A percentile compares a stretch with the other conserved stretches of the same genome.
Evolutionary conservation across 2,113 vertebrate species (phyloP).

Genomic region (Tetraodon nigroviridis): DNA sequence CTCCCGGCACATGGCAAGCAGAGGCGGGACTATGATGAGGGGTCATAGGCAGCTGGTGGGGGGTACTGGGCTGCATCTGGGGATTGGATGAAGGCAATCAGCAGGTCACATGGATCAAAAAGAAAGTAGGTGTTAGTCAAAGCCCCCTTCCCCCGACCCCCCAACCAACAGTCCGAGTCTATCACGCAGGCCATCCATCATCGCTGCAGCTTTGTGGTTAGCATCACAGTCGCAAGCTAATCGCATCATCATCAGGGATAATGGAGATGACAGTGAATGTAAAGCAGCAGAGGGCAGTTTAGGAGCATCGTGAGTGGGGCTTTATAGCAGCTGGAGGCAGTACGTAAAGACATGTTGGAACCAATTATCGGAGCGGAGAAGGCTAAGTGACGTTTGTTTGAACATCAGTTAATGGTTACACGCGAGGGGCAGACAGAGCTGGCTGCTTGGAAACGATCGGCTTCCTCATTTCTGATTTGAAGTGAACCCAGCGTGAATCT

Average conservation of each 20-base stretch:
- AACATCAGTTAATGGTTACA: constrained; percentile 48
- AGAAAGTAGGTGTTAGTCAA: constrained; percentile 57
- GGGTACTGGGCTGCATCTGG: constrained; percentile 37
- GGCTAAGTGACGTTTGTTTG: constrained; percentile 24
- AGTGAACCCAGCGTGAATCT: constrained; percentile 14
- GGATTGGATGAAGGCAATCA: constrained; percentile 29
- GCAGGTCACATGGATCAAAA: constrained; percentile 54
- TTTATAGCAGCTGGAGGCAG: constrained; percentile 35
- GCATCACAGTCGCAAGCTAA: constrained; percentile 78
- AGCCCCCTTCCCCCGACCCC: too few species aligned
- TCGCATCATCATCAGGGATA: constrained; percentile 84
- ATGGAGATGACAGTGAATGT: constrained; percentile 75
- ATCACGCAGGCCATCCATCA: constrained; percentile 73
- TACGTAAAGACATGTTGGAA: constrained; percentile 1
- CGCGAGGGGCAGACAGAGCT: constrained; percentile 1
- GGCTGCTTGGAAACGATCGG: constrained; percentile 23
- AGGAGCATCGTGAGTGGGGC: background rate
- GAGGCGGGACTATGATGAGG: constrained; percentile 57
- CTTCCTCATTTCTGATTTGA: constrained; percentile 15
- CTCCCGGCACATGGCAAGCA: constrained; percentile 68
- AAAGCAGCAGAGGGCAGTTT: constrained; percentile 64
- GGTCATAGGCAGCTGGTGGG: constrained; percentile 73
- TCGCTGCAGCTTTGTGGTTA: constrained; percentile 71
- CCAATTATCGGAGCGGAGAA: constrained; percentile 6
- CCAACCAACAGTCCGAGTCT: constrained; percentile 52